phyloP scores from a whole-genome alignment of 2,888 invertebrate genomes.

The Cacoxenus indagator region DNA sequence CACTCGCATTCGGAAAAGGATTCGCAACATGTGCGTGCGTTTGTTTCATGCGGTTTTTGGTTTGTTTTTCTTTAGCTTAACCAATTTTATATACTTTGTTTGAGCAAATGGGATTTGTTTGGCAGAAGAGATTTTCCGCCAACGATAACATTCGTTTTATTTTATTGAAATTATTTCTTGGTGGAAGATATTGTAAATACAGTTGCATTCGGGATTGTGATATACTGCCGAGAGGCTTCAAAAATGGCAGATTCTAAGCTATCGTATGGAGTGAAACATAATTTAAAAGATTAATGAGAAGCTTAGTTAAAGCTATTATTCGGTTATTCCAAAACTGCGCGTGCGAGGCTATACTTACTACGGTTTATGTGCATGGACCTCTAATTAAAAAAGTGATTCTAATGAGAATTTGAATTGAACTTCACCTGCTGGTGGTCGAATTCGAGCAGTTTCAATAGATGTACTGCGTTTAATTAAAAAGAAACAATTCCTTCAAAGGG shows the following conservation, averaged over 20 bases:
- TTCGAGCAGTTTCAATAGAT: too few species aligned
- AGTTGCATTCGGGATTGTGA: conserved; percentile 28
- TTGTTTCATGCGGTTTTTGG: conserved; percentile 35
- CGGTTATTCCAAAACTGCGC: background rate
- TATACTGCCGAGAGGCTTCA: background rate
- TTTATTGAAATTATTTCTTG: conserved; percentile 53
- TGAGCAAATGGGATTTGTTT: conserved; percentile 61
- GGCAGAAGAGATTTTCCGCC: conserved; percentile 49
- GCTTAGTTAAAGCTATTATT: background rate
- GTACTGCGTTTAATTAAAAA: too few species aligned
- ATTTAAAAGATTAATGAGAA: background rate
- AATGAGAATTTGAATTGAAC: too few species aligned
- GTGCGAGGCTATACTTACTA: too few species aligned
- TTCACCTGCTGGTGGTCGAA: too few species aligned
- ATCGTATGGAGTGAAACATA: background rate
- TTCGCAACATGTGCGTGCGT: conserved; percentile 50
- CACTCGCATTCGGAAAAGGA: background rate
- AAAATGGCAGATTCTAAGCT: background rate
- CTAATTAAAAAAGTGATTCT: too few species aligned
- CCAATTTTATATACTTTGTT: conserved; percentile 57
- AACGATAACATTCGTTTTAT: conserved; percentile 61
- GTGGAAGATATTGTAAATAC: conserved; percentile 43
- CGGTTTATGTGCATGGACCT: too few species aligned
- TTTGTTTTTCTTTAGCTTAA: conserved; percentile 55
- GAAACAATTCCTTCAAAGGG: too few species aligned